Evolutionary conservation across 2,113 vertebrate species (phyloP).

Genomic region (Orthonyx spaldingii): DNA sequence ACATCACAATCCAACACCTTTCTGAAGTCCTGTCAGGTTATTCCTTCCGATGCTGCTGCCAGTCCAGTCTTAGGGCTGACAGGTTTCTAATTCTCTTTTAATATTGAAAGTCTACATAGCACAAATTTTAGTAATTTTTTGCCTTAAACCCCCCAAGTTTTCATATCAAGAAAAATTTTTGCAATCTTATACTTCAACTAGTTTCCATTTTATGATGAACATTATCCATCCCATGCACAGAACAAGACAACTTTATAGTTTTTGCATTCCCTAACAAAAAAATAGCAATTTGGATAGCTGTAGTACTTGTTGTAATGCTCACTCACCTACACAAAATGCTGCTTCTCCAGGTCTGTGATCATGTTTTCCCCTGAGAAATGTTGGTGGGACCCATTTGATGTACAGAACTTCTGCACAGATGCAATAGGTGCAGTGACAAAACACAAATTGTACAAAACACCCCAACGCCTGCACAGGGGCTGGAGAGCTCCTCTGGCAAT

Average conservation of each 20-base stretch:
- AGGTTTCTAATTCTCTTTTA: not conserved
- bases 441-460: not conserved
- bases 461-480: not conserved
- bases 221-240: not conserved
- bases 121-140: not conserved
- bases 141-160: not conserved
- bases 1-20: not conserved
- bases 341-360: not conserved
- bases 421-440: not conserved
- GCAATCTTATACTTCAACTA: not conserved
- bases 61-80: not conserved
- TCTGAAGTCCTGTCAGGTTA: not conserved
- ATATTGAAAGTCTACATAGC: not conserved
- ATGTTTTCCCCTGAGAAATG: not conserved
- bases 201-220: not conserved
- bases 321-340: not conserved
- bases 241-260: not conserved
- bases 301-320: not conserved
- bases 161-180: not conserved
- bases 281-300: not conserved
- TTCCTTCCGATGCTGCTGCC: not conserved
- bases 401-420: not conserved
- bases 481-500: not conserved
- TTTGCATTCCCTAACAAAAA: not conserved
- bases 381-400: not conserved